phyloP scores from a whole-genome alignment of 1,140 invertebrate species.

The Caenorhabditis tropicalis region DNA sequence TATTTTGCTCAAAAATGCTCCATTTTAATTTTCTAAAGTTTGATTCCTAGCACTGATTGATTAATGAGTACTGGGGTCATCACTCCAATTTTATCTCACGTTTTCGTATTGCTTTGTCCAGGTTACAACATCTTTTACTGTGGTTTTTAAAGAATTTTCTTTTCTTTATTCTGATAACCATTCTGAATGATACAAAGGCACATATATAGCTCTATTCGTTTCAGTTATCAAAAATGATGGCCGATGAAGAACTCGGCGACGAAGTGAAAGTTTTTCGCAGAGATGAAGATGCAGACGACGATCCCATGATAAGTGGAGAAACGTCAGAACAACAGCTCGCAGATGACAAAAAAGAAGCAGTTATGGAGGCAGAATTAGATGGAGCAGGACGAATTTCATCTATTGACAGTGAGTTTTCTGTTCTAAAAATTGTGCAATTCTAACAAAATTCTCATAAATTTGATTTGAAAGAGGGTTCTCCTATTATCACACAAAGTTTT shows the following conservation, averaged over 20 bases:
- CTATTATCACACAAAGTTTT: slow-evolving; percentile 37
- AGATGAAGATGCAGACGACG: slow-evolving; percentile 43
- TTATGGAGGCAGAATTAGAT: slow-evolving; percentile 57
- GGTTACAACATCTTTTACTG: slow-evolving; percentile 5
- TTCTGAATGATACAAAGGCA: too few relatives aligned
- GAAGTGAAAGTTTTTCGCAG: slow-evolving; percentile 59
- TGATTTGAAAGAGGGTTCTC: slow-evolving; percentile 6
- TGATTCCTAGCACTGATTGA: background rate
- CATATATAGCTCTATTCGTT: too few relatives aligned
- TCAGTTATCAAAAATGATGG: slow-evolving; percentile 45
- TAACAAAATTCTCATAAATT: background rate
- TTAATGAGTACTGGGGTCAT: background rate
- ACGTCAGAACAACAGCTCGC: slow-evolving; percentile 52
- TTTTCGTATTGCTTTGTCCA: too few relatives aligned
- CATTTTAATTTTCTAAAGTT: background rate
- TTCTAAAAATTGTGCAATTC: background rate
- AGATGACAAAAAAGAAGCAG: slow-evolving; percentile 61
- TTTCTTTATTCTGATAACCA: background rate
- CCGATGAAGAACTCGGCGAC: slow-evolving; percentile 55
- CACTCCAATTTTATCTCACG: too few relatives aligned
- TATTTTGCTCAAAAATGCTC: background rate
- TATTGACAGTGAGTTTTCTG: slow-evolving; percentile 38
- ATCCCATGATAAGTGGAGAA: slow-evolving; percentile 18
- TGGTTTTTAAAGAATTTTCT: background rate
- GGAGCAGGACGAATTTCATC: background rate